These are phyloP conservation scores for Heterodera schachtii DNA, from an alignment of 1,140 invertebrate species.

Conservation along the genomic window DNA sequence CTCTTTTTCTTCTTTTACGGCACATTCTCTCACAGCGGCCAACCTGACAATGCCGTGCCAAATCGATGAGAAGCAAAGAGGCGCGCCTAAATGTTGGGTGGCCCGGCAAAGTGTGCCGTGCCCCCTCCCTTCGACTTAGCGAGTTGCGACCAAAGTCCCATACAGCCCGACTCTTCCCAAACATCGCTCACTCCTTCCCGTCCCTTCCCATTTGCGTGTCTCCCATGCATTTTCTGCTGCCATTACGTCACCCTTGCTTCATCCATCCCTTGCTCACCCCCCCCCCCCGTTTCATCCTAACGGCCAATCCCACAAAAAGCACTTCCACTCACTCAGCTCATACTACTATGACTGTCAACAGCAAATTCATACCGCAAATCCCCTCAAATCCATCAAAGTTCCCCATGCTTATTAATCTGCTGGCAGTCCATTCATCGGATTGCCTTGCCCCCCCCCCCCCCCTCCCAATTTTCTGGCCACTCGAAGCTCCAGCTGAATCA, in stretches of 20 bases:
- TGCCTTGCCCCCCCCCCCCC: too few species aligned
- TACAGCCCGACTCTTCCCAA: background rate
- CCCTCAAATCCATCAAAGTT: background rate
- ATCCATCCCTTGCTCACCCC: background rate
- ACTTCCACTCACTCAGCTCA: too few species aligned
- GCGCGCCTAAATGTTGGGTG: too few species aligned
- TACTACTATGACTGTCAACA: too few species aligned
- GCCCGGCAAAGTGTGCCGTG: background rate
- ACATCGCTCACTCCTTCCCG: background rate
- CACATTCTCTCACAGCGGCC: background rate
- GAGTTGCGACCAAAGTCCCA: background rate
- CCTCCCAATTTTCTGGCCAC: too few species aligned
- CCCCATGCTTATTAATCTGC: background rate
- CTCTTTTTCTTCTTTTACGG: background rate
- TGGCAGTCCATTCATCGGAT: background rate
- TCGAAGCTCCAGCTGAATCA: background rate
- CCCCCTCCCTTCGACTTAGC: too few species aligned
- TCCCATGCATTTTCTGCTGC: background rate
- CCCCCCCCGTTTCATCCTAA: too few species aligned
- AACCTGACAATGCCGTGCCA: background rate
- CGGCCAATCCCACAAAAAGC: too few species aligned
- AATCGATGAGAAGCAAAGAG: background rate
- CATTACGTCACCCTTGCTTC: background rate
- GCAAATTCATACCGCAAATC: background rate
- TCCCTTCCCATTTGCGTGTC: background rate